phyloP scores from a whole-genome alignment of 2,888 invertebrate species.

The Stenodera caucasica region DNA sequence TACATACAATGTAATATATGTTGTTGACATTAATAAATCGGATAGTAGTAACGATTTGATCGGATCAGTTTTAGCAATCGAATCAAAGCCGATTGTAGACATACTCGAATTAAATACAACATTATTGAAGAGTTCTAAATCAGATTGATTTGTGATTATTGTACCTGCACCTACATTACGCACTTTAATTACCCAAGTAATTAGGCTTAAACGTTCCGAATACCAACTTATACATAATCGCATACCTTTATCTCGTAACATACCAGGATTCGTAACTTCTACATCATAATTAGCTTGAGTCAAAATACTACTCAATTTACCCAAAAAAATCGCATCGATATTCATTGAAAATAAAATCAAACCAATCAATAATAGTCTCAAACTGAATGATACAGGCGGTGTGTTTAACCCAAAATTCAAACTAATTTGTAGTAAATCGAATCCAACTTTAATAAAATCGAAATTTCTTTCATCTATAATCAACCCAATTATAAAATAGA shows the following conservation, averaged over 20 bases:
- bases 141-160: slow-evolving; percentile 1
- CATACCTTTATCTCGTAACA: neutral
- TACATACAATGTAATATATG: slow-evolving; percentile 21
- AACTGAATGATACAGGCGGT: slow-evolving; percentile 8
- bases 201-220: slow-evolving; percentile 11
- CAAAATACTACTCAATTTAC: slow-evolving; percentile 35
- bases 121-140: neutral
- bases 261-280: slow-evolving; percentile 14
- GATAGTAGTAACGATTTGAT: slow-evolving; percentile 15
- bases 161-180: neutral
- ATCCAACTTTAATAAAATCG: neutral
- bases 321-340: slow-evolving; percentile 31
- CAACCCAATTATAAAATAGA: slow-evolving; percentile 10
- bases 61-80: slow-evolving; percentile 10
- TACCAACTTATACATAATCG: slow-evolving; percentile 3
- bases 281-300: slow-evolving; percentile 21
- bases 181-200: neutral
- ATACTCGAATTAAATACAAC: slow-evolving; percentile 11
- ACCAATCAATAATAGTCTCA: slow-evolving; percentile 27
- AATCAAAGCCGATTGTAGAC: slow-evolving; percentile 9
- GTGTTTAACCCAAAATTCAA: neutral
- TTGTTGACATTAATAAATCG: neutral
- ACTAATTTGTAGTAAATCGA: neutral
- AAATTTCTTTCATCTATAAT: neutral
- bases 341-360: slow-evolving; percentile 27